Percentiles rank a stretch among this genome's conserved stretches.
Conservation (phyloP, 1,140 invertebrate species). For the Hylyphantes graminicola region DNA sequence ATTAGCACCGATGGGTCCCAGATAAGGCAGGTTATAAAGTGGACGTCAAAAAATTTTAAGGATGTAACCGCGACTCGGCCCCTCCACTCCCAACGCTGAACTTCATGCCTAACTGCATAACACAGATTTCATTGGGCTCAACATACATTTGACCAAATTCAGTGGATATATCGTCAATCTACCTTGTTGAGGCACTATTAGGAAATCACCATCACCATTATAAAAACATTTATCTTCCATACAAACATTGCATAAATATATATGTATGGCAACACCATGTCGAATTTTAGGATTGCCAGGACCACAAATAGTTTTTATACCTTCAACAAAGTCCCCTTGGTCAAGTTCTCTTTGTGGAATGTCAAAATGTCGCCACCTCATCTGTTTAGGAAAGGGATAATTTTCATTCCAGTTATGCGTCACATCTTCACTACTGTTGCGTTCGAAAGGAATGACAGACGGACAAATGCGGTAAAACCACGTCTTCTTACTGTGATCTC, state of each 20-base stretch:
- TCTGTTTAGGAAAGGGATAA: slow-evolving; percentile 89
- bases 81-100: slow-evolving; percentile 83
- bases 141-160: slow-evolving; percentile 93
- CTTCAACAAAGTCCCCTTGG: slow-evolving; percentile 83
- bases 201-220: slow-evolving; percentile 95
- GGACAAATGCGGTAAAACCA: slow-evolving; percentile 96
- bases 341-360: slow-evolving; percentile 73
- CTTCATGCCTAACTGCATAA: slow-evolving; percentile 94
- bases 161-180: slow-evolving; percentile 84
- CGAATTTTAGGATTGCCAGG: slow-evolving; percentile 86
- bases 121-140: slow-evolving; percentile 95
- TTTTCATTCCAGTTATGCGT: slow-evolving; percentile 82
- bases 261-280: slow-evolving; percentile 87
- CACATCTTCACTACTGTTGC: slow-evolving; percentile 71
- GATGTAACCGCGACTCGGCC: slow-evolving; percentile 90
- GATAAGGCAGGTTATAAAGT: slow-evolving; percentile 91
- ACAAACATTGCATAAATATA: slow-evolving; percentile 87
- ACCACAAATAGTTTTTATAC: slow-evolving; percentile 90
- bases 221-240: slow-evolving; percentile 90
- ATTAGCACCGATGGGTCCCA: slow-evolving; percentile 98
- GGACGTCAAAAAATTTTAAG: slow-evolving; percentile 94
- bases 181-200: slow-evolving; percentile 96
- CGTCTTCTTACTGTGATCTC: slow-evolving; percentile 83
- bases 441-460: slow-evolving; percentile 83
- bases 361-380: slow-evolving; percentile 93